Evolutionary conservation across 2,888 invertebrate genomes (phyloP).

Genomic region (Brachyptera putata): DNA sequence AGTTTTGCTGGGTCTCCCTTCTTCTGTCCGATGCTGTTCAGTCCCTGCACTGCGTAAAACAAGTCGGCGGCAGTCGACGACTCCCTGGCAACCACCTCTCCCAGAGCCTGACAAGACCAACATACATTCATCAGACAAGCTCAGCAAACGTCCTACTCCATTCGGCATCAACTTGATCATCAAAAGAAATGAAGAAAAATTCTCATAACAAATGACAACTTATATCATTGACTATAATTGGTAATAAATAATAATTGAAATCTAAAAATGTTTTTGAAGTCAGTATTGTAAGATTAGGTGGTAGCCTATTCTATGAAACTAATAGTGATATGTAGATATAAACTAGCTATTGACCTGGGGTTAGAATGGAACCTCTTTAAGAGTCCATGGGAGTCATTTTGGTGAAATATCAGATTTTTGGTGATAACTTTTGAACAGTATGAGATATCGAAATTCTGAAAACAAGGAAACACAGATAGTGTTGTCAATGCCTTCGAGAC

Average conservation of each 20-base stretch:
- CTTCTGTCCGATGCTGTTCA: slow-evolving; percentile 62
- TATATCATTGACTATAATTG: no score
- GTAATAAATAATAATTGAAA: not conserved
- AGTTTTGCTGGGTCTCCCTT: slow-evolving; percentile 62
- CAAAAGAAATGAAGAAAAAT: not conserved
- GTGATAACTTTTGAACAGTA: no score
- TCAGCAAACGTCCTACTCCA: not conserved
- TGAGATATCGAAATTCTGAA: no score
- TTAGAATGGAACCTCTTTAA: no score
- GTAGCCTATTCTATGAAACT: no score
- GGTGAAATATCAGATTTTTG: no score
- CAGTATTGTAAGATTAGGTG: slow-evolving; percentile 17
- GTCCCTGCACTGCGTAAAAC: slow-evolving; percentile 66
- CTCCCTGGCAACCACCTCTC: slow-evolving; percentile 59
- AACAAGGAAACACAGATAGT: no score
- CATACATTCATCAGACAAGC: not conserved
- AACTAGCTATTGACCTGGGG: no score
- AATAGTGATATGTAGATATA: no score
- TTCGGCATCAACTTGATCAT: no score
- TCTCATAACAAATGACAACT: not conserved
- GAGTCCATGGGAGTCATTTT: no score
- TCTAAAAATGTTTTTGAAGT: slow-evolving; percentile 23
- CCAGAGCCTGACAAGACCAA: slow-evolving; percentile 47
- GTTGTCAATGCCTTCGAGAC: no score
- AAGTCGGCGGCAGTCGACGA: slow-evolving; percentile 64